Percentiles rank a stretch among this genome's conserved stretches.
Conservation (phyloP, 2,888 invertebrate species). For the Lathronympha strigana region DNA sequence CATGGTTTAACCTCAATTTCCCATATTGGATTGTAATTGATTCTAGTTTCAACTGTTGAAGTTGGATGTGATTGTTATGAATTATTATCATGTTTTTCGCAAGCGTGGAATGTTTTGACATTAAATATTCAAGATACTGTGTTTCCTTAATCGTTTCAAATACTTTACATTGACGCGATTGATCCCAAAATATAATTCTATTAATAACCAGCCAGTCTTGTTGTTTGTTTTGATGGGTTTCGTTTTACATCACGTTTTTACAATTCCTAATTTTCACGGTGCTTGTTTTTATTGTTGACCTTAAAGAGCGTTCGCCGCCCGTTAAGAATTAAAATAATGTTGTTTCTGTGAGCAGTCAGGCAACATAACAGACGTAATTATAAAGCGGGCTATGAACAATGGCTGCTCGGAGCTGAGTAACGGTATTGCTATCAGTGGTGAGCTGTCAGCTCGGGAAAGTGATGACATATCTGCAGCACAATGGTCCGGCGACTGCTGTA, state of each 20-base stretch:
- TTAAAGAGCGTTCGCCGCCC: not conserved
- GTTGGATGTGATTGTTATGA: not conserved
- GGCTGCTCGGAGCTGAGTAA: not conserved
- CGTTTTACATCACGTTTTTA: too few species aligned
- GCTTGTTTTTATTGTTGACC: not conserved
- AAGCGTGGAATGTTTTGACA: not conserved
- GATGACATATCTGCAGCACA: constrained; percentile 22
- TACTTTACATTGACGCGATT: not conserved
- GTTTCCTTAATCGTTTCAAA: not conserved
- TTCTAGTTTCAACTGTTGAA: too few species aligned
- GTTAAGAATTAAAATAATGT: not conserved
- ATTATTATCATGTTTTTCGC: not conserved
- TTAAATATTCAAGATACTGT: not conserved
- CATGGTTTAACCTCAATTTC: not conserved
- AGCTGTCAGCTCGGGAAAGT: constrained; percentile 22
- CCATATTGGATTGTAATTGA: not conserved
- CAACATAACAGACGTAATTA: constrained; percentile 4
- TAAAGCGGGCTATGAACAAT: constrained; percentile 8
- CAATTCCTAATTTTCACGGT: not conserved
- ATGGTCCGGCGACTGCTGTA: not conserved
- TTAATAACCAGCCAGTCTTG: not conserved
- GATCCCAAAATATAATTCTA: not conserved
- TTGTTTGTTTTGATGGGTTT: not conserved
- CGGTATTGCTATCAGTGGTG: constrained; percentile 15
- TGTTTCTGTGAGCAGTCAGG: not conserved